These are phyloP conservation scores for Semotilus atromaculatus DNA, from an alignment of 2,797 vertebrate species.

Conservation along the genomic window DNA sequence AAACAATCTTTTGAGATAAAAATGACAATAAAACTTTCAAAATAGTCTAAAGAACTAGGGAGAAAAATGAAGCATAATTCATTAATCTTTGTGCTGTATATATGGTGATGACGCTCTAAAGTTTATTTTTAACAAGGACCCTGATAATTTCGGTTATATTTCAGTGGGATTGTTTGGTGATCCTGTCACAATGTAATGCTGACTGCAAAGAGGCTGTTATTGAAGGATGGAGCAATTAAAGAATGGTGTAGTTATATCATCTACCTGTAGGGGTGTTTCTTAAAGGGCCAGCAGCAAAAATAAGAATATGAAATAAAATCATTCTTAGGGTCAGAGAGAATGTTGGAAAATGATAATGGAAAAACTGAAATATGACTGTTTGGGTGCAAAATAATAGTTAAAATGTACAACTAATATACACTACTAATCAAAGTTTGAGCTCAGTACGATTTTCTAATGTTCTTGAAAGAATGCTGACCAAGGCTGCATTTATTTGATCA, in stretches of 20 bases:
- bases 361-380: not conserved
- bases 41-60: not conserved
- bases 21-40: not conserved
- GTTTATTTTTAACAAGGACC: not conserved
- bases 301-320: too few species aligned
- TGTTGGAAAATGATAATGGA: not conserved
- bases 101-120: not conserved
- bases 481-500: too few species aligned
- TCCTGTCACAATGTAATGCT: not conserved
- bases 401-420: not conserved
- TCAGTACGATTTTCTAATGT: not conserved
- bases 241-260: not conserved
- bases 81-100: not conserved
- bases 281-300: not conserved
- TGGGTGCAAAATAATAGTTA: not conserved
- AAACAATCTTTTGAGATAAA: not conserved
- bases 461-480: not conserved
- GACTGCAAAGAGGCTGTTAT: not conserved
- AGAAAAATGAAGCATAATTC: not conserved
- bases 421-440: not conserved
- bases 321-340: not conserved
- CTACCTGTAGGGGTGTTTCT: not conserved
- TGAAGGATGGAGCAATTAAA: not conserved
- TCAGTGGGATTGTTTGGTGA: not conserved
- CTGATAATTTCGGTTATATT: not conserved